Base-by-base conservation (phyloP, 2,888 invertebrate genomes). In the Harpalus rufipes region DNA sequence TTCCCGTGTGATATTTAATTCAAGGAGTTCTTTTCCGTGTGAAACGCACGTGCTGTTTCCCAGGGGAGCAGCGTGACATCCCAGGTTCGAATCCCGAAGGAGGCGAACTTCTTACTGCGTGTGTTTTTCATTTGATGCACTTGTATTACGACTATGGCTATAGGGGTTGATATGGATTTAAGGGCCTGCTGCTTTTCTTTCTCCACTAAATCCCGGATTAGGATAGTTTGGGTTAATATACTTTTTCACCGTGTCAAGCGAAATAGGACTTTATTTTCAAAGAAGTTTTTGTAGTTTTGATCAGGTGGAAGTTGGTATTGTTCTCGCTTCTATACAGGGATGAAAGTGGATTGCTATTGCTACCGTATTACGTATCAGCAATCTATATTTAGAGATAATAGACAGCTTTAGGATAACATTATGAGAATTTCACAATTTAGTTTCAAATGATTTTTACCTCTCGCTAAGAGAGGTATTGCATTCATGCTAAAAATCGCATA, bases 201-300 rank as follows among this genome's bases (percentile, higher is more conserved):
- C 32, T 14, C 16, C 32, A 58, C 59, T 61, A 74, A 83, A 83
- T 83, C 83, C 83, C 39, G 61, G 83, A 74, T 83, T 83, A 83
- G 74, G 83, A 83, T 83, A 74, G 83, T 74, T 83, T 74, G 32
- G 59, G 39, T 78, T 81, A 81, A 81, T 81, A 81, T 81, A 63
- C 65, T 65, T 81, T 44, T 61, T 21, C 16, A 44, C 14, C 18
- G 10, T 81, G 81, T 63, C 81, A 65, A 44, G 65, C 78, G 58
- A 78, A 14, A 32, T n/a, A 6, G 21, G 78, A 58, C 32, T 72
- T 78, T 78, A 78, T 78, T 78, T 6, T 51, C 7, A 44, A 74
- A 74, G 74, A 51, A 51, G 44, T 51, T 51, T 51, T 51, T 51
- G 44, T 51, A 51, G 44, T 51, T 51, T 51, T 51, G 44, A 51